These are phyloP conservation scores for Sarcophilus harrisii DNA, from an alignment of 2,797 vertebrate species.

Conservation along the genomic window DNA sequence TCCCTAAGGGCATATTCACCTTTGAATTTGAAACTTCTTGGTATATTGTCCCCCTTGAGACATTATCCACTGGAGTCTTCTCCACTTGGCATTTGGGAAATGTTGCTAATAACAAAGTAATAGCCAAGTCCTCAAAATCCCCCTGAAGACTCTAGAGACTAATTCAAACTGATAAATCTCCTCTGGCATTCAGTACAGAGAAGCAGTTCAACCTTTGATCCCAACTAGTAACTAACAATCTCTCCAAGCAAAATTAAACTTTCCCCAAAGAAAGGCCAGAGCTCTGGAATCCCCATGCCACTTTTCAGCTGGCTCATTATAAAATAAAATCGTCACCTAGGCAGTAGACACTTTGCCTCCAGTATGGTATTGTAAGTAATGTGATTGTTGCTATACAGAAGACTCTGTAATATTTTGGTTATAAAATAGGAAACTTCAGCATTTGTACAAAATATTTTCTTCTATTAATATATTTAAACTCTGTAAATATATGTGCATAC, in stretches of 20 bases:
- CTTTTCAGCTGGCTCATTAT: constrained; percentile 50
- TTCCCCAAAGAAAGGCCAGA: constrained; percentile 28
- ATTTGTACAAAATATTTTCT: constrained; percentile 48
- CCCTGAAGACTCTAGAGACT: constrained; percentile 45
- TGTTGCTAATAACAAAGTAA: constrained; percentile 64
- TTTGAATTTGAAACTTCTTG: constrained; percentile 45
- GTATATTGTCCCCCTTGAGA: not conserved
- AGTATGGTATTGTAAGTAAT: constrained; percentile 64
- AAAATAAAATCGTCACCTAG: constrained; percentile 19
- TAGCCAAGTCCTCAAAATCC: constrained; percentile 58
- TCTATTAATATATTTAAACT: not conserved
- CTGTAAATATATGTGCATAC: too few relatives aligned
- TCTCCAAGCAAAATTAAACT: constrained; percentile 69
- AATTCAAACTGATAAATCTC: constrained; percentile 65
- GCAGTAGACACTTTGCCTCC: not conserved
- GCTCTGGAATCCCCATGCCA: constrained; percentile 50
- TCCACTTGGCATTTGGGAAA: constrained; percentile 61
- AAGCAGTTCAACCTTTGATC: constrained; percentile 68
- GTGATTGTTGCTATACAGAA: constrained; percentile 54
- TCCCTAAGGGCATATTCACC: constrained; percentile 35
- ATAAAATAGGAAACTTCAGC: constrained; percentile 23
- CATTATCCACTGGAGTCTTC: not conserved
- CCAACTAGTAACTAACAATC: constrained; percentile 61
- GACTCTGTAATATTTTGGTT: not conserved
- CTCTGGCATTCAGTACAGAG: constrained; percentile 31